Percentiles rank a stretch among this genome's conserved stretches.
Evolutionary conservation across 2,113 vertebrate species (phyloP).

Genomic region (Ptychochromis oligacanthus): DNA sequence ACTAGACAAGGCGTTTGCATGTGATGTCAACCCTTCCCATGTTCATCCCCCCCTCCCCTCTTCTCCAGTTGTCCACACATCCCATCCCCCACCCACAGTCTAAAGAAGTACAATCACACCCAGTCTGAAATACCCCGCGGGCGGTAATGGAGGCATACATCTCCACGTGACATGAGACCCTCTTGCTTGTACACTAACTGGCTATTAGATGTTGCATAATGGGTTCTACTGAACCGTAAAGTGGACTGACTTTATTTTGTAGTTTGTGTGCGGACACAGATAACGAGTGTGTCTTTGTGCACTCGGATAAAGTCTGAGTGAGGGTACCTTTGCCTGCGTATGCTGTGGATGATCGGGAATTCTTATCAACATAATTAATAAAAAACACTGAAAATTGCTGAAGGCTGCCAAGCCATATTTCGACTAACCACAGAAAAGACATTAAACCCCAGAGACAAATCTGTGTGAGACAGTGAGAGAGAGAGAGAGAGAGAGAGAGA

Average conservation of each 20-base stretch:
- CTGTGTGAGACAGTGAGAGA: background rate
- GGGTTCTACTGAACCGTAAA: constrained; percentile 58
- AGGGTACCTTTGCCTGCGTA: constrained; percentile 13
- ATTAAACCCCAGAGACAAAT: constrained; percentile 34
- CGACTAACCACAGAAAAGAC: constrained; percentile 17
- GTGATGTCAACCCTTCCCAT: constrained; percentile 14
- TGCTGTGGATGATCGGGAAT: constrained; percentile 16
- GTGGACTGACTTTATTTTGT: constrained; percentile 39
- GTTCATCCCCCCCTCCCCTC: background rate
- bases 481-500: background rate
- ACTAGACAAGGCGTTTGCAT: constrained; percentile 14
- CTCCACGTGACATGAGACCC: constrained; percentile 53
- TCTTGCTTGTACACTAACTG: constrained; percentile 44
- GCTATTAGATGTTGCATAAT: constrained; percentile 66
- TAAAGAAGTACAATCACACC: constrained; percentile 42
- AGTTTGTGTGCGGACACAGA: constrained; percentile 8
- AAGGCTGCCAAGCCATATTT: constrained; percentile 49
- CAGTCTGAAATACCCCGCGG: constrained; percentile 36
- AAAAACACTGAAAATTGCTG: constrained; percentile 17
- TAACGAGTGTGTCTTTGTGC: background rate
- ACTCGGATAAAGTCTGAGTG: background rate
- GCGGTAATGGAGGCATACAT: constrained; percentile 57
- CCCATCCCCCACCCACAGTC: constrained; percentile 52
- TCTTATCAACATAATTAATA: constrained; percentile 33
- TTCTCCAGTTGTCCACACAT: constrained; percentile 30